A percentile compares a stretch with the other conserved stretches of the same genome.
Evolutionary conservation across 2,888 invertebrate genomes (phyloP).

Genomic region (Tethea ocularis): DNA sequence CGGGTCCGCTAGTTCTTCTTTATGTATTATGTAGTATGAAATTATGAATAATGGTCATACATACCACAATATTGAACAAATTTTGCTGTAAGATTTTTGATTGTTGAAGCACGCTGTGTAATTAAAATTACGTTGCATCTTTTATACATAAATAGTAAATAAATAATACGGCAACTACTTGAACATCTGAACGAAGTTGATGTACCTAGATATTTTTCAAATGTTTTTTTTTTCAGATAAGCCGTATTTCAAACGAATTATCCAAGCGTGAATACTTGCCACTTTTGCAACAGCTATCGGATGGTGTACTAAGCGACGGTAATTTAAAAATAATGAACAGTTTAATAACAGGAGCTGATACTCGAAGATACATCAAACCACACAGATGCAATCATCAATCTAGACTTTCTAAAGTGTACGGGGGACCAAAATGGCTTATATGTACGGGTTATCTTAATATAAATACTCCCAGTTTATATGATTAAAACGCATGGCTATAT

Average conservation of each 20-base stretch:
- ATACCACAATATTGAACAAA: too few species aligned
- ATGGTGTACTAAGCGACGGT: constrained; percentile 52
- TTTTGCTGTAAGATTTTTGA: too few species aligned
- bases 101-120: too few species aligned
- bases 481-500: constrained; percentile 39
- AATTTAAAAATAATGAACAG: constrained; percentile 60
- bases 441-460: constrained; percentile 76
- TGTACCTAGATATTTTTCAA: too few species aligned
- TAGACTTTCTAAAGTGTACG: constrained; percentile 59
- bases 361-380: constrained; percentile 75
- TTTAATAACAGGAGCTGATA: constrained; percentile 61
- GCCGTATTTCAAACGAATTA: constrained; percentile 65
- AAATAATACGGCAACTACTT: too few species aligned
- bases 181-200: too few species aligned
- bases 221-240: constrained; percentile 66
- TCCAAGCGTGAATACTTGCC: constrained; percentile 68
- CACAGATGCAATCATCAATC: constrained; percentile 77
- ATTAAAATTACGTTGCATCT: too few species aligned
- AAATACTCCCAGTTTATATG: constrained; percentile 73
- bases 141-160: too few species aligned
- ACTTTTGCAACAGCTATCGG: constrained; percentile 65
- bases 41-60: too few species aligned
- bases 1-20: too few species aligned
- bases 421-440: constrained; percentile 74
- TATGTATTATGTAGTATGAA: too few species aligned